Evolutionary conservation across 1,140 invertebrate genomes (phyloP).

Genomic region (Formica selysi): DNA sequence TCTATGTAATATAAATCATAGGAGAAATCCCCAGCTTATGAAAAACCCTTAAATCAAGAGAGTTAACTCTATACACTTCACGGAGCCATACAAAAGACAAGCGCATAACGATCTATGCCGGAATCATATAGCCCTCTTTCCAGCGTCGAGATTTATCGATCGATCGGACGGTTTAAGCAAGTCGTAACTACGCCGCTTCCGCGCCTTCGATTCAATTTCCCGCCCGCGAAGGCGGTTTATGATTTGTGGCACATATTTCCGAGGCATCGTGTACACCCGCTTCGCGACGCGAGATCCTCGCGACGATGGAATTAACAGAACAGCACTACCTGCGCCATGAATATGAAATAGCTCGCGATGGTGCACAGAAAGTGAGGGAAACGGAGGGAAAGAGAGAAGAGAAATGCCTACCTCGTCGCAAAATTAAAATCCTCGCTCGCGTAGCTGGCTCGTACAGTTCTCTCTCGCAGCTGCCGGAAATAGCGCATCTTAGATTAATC

Average conservation of each 20-base stretch:
- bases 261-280: slow-evolving; percentile 33
- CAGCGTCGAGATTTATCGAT: slow-evolving; percentile 52
- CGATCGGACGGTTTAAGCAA: slow-evolving; percentile 45
- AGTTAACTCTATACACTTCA: slow-evolving; percentile 9
- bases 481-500: slow-evolving; percentile 37
- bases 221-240: slow-evolving; percentile 54
- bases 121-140: slow-evolving; percentile 22
- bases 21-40: slow-evolving; percentile 27
- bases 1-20: slow-evolving; percentile 32
- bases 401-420: not conserved
- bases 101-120: slow-evolving; percentile 45
- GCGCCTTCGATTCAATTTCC: slow-evolving; percentile 63
- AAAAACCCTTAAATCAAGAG: slow-evolving; percentile 45
- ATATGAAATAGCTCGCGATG: slow-evolving; percentile 53
- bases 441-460: not conserved
- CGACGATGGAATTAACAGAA: slow-evolving; percentile 63
- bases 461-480: not conserved
- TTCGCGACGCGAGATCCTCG: slow-evolving; percentile 46
- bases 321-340: slow-evolving; percentile 46
- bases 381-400: too few relatives aligned
- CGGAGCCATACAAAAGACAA: slow-evolving; percentile 36
- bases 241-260: slow-evolving; percentile 64
- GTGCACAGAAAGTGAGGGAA: not conserved
- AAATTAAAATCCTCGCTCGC: slow-evolving; percentile 54
- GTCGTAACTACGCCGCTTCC: slow-evolving; percentile 35